Base-by-base conservation (phyloP, 2,888 invertebrate species). In the Agrotis puta region DNA sequence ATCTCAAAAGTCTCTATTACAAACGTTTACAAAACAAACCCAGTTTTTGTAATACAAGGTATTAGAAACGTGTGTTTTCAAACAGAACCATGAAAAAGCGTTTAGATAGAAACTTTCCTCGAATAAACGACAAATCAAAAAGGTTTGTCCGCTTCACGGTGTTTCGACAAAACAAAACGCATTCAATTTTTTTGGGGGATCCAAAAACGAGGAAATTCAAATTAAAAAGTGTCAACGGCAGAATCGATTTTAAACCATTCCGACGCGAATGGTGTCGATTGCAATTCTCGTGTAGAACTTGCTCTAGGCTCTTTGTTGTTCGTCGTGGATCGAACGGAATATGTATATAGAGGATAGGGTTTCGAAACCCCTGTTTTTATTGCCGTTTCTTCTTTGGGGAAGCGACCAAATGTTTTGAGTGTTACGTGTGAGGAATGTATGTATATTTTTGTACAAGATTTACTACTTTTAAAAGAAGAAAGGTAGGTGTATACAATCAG, bases 211-310 rank as follows among this genome's bases (percentile, higher is more conserved):
- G 63, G 76, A 79, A 81, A 83, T 85, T 84, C 86, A 89, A 91
- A 90, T 91, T 90, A 90, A 92, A 91, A 91, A 88, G 89, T 90
- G 91, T 90, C 91, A 91, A 82, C 79, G 81, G 71, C 89, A 90
- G 88, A 85, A 84, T 76, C 78, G 83, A 83, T 86, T 83, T 79
- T 74, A 62, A 81, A 78, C 78, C 71, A 72, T 78, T 77, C 51
- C 70, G 20, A 79, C 77, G 67, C 79, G 75, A 82, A 70, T 43
- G 79, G 87, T 89, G 87, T 88, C 87, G 89, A 89, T 89, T 85
- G 85, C 88, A 86, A 85, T 84, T 77, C 82, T 81, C 79, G 77
- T 70, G 66, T 85, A 62, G 74, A 78, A 80, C 74, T 84, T 82
- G 80, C 73, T 80, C 59, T 77, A 64, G 79, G 64, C 76, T 78